phyloP scores from a whole-genome alignment of 1,140 invertebrate genomes.

The Archegozetes longisetosus region DNA sequence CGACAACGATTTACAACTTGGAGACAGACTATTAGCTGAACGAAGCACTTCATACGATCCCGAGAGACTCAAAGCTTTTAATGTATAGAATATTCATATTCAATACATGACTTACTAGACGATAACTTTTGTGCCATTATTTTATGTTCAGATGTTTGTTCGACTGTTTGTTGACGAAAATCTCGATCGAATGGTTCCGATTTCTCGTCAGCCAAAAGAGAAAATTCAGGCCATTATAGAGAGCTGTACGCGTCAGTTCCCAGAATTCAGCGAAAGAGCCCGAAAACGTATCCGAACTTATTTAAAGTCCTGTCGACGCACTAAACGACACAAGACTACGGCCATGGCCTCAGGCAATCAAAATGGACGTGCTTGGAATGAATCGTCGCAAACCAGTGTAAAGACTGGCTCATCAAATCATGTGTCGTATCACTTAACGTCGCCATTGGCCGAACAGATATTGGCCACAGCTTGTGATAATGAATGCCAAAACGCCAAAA shows the following conservation, averaged over 20 bases:
- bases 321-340: conserved; percentile 33
- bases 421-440: conserved; percentile 56
- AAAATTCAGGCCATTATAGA: conserved; percentile 96
- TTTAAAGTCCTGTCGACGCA: conserved; percentile 79
- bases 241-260: conserved; percentile 87
- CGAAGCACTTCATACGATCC: conserved; percentile 66
- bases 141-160: conserved; percentile 69
- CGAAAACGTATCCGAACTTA: conserved; percentile 87
- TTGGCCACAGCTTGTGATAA: conserved; percentile 88
- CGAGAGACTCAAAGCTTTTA: conserved; percentile 88
- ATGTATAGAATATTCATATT: conserved; percentile 46
- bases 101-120: neutral
- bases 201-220: conserved; percentile 92
- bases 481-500: conserved; percentile 86
- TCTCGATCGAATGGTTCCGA: conserved; percentile 84
- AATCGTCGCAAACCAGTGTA: neutral
- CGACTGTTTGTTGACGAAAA: conserved; percentile 93
- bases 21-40: conserved; percentile 44
- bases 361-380: conserved; percentile 20
- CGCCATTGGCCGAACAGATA: conserved; percentile 86
- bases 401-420: neutral
- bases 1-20: conserved; percentile 61
- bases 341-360: conserved; percentile 35
- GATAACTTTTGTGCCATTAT: neutral
- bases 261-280: conserved; percentile 83